Base-by-base conservation (phyloP, 2,113 vertebrate species). In the Ginglymostoma cirratum region DNA sequence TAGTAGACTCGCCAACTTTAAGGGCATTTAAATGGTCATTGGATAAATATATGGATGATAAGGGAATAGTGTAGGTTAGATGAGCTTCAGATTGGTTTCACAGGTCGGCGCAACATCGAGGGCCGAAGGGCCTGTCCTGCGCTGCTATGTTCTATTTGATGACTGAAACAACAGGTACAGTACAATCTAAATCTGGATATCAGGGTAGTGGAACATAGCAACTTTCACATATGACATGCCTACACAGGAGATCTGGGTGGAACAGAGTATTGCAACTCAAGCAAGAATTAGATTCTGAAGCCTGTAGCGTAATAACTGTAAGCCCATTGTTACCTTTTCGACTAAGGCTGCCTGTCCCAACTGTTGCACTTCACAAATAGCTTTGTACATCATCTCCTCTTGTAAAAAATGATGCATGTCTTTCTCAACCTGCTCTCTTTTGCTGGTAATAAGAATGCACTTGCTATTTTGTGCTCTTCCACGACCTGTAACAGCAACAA, bases 371-470 rank as follows among this genome's bases (percentile, higher is more conserved):
- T 19, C 17, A 10, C 19, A 52, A 24, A 97, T 87, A 38, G 97
- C 97, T 19, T 15, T 38, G 34, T 97, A 96, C 96, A 97, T 96
- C 24, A 97, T 94, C 15, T 96, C 67, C 96, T 97, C 97, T 42
- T 96, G 96, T 2, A 61, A 0, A 96, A 96, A 96, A 94, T 97
- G 97, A 67, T 96, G 27, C 66, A 17, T 96, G 86, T 97, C 97
- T 95, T 97, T 97, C 6, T 96, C 96, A 55, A 96, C 96, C 10
- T 96, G 90, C 12, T 97, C 97, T 95, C 96, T 96, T 45, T 85
- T 96, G 72, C 96, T 96, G 95, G 97, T 96, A 67, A 97, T 92
- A 85, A 97, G 96, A 78, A 96, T 96, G 96, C 97, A 97, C 93
- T 69, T 96, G 87, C 97, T 97, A 69, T 95, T 96, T 92, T 97